Conservation (phyloP, 2,888 invertebrate genomes). For the Agrochola macilenta region DNA sequence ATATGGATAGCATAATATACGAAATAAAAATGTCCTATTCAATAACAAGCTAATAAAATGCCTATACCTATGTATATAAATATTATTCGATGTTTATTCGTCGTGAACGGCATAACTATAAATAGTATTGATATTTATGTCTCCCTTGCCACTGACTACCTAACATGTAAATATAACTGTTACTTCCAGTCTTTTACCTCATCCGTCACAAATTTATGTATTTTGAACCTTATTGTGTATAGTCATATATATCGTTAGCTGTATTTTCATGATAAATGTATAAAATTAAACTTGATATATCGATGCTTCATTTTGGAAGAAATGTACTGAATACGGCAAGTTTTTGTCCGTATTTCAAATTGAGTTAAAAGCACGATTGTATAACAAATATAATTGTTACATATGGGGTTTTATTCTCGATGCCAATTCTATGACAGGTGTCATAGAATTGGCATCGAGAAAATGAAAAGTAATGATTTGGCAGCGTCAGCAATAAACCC, state of each 20-base stretch:
- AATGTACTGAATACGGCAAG: neutral
- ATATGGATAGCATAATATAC: slow-evolving; percentile 37
- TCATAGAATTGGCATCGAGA: too few relatives aligned
- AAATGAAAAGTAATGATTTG: too few relatives aligned
- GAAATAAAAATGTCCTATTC: slow-evolving; percentile 13
- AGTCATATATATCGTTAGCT: slow-evolving; percentile 18
- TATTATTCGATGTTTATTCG: slow-evolving; percentile 28
- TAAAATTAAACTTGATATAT: slow-evolving; percentile 12
- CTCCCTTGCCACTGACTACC: slow-evolving; percentile 19
- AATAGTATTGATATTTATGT: slow-evolving; percentile 10
- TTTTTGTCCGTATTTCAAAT: slow-evolving; percentile 12
- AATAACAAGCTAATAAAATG: slow-evolving; percentile 11
- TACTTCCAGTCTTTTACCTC: slow-evolving; percentile 53
- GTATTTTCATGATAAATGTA: slow-evolving; percentile 40
- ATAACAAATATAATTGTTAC: slow-evolving; percentile 23
- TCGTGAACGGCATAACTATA: neutral
- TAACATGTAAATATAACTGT: slow-evolving; percentile 21
- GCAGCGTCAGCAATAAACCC: neutral
- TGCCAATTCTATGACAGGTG: slow-evolving; percentile 2
- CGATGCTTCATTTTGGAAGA: slow-evolving; percentile 1
- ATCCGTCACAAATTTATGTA: slow-evolving; percentile 49
- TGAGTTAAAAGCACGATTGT: neutral
- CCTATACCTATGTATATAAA: neutral
- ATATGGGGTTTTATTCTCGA: neutral
- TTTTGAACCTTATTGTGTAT: slow-evolving; percentile 24